Percentiles rank a stretch among this genome's conserved stretches.
Conservation (phyloP, 1,140 invertebrate genomes). For the Ericerus pela region DNA sequence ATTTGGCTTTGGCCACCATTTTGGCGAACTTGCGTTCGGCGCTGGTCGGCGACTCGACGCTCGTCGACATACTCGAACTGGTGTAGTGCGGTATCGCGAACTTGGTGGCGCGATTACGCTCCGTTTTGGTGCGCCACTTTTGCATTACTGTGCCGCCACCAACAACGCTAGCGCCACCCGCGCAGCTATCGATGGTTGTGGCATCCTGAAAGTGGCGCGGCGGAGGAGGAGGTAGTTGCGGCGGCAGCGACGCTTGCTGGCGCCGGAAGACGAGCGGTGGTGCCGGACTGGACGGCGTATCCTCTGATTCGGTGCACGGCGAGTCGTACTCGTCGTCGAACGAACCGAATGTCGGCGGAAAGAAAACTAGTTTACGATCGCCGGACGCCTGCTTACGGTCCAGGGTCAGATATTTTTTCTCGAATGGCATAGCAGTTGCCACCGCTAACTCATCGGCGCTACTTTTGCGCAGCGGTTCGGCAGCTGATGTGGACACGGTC, state of each 20-base stretch:
- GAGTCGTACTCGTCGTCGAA: constrained; percentile 27
- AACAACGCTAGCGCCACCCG: background rate
- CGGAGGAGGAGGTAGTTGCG: constrained; percentile 10
- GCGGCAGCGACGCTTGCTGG: no score
- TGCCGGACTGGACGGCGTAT: constrained; percentile 19
- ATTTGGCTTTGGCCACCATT: constrained; percentile 23
- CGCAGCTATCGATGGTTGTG: background rate
- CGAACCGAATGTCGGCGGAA: constrained; percentile 11
- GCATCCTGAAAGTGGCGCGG: background rate
- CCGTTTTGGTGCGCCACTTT: background rate
- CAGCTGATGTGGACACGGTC: constrained; percentile 15
- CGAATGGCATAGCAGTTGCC: background rate
- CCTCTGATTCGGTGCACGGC: constrained; percentile 26
- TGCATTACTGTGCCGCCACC: background rate
- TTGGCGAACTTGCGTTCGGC: constrained; percentile 15
- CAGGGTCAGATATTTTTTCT: constrained; percentile 1
- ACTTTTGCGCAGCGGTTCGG: no score
- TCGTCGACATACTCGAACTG: constrained; percentile 3
- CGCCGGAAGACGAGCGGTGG: constrained; percentile 12
- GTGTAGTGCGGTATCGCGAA: background rate
- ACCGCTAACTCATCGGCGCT: constrained; percentile 11
- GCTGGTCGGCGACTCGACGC: constrained; percentile 8
- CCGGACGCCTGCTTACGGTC: background rate
- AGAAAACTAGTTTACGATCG: background rate
- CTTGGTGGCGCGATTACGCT: background rate